Percentiles rank a stretch among this genome's conserved stretches.
These are phyloP conservation scores for Microchirus variegatus DNA, from an alignment of 2,797 vertebrate species.

Conservation along the genomic window DNA sequence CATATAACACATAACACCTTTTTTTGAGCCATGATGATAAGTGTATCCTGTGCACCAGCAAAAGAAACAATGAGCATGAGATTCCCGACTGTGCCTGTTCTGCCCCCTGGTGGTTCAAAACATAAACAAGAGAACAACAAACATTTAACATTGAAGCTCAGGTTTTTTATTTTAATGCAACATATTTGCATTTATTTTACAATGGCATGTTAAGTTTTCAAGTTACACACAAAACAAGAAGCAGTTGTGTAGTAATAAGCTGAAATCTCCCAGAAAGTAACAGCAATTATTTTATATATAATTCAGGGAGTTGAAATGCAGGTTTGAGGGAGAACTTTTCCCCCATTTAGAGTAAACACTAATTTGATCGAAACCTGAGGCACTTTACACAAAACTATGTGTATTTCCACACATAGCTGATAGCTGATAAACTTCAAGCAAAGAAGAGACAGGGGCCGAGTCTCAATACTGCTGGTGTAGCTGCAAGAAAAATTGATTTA, in stretches of 20 bases:
- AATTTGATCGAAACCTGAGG: conserved; percentile 22
- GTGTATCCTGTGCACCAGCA: background rate
- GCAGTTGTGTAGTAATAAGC: conserved; percentile 42
- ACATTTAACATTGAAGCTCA: background rate
- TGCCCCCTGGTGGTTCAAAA: conserved; percentile 66
- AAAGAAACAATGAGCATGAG: background rate
- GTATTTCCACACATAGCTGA: conserved; percentile 14
- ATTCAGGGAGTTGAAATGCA: conserved; percentile 30
- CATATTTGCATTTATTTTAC: conserved; percentile 64
- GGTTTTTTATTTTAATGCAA: conserved; percentile 48
- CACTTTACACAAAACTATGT: conserved; percentile 1
- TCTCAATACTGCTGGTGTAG: conserved; percentile 47
- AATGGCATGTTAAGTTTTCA: conserved; percentile 48
- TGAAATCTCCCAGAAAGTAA: conserved; percentile 54
- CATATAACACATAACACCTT: no score
- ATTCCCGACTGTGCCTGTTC: conserved; percentile 12
- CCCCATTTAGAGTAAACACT: conserved; percentile 11
- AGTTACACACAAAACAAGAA: conserved; percentile 61
- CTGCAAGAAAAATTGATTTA: conserved; percentile 5
- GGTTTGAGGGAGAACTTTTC: conserved; percentile 1
- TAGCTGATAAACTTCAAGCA: conserved; percentile 1
- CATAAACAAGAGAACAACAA: background rate
- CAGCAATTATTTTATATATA: conserved; percentile 8
- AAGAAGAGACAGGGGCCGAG: conserved; percentile 5
- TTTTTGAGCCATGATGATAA: no score